phyloP scores from a whole-genome alignment of 1,140 invertebrate genomes.

The Paraescarpia echinospica region DNA sequence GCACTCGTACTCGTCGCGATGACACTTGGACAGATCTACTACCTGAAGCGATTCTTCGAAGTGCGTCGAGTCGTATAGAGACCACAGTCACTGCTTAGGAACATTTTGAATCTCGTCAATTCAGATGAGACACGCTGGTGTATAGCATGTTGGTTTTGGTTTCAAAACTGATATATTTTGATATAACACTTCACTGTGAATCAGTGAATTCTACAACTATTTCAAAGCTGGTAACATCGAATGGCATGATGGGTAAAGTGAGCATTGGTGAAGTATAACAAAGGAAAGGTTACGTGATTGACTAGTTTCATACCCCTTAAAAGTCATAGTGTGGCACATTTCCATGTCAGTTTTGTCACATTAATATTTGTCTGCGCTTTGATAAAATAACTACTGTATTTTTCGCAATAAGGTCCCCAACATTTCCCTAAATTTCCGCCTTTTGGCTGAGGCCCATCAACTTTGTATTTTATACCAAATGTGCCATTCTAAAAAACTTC shows the following conservation, averaged over 20 bases:
- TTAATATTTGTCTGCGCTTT: not conserved
- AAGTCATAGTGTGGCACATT: not conserved
- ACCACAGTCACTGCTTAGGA: not conserved
- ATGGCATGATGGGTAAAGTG: not conserved
- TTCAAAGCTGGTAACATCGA: not conserved
- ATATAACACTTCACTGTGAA: not conserved
- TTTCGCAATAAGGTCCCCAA: no score
- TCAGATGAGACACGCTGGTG: not conserved
- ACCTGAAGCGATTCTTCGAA: conserved; percentile 99
- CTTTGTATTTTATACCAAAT: not conserved
- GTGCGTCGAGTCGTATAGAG: conserved; percentile 86
- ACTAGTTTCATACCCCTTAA: not conserved
- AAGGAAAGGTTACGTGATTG: not conserved
- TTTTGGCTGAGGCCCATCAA: not conserved
- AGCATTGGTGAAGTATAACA: not conserved
- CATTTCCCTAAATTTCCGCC: no score
- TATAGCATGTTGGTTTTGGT: not conserved
- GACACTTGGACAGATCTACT: conserved; percentile 95
- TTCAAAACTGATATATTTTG: not conserved
- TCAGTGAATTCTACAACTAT: not conserved
- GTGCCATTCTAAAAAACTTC: not conserved
- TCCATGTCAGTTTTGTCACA: not conserved
- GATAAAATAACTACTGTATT: not conserved
- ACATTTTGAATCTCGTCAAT: not conserved
- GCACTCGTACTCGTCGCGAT: conserved; percentile 90